Evolutionary conservation across 2,113 vertebrate species (phyloP).

Genomic region (Pongo abelii): DNA sequence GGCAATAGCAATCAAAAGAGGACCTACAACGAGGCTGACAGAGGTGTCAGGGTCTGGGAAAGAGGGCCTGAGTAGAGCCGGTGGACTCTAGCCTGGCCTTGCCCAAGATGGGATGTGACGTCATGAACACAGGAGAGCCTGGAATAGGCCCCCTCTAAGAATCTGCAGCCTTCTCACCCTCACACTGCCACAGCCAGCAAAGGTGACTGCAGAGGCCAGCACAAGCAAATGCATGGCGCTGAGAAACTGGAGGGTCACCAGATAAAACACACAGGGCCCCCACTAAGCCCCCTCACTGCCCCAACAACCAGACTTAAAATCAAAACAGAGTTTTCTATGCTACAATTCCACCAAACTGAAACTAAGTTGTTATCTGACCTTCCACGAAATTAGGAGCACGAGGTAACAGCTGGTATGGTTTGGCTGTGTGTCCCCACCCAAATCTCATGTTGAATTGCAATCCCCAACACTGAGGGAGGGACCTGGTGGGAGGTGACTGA

Average conservation of each 20-base stretch:
- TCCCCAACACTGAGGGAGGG: too few relatives aligned
- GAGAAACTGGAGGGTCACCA: background rate
- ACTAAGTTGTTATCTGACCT: background rate
- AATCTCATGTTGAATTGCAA: too few relatives aligned
- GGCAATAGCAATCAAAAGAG: background rate
- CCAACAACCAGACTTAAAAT: background rate
- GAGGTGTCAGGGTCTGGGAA: background rate
- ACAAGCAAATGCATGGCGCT: background rate
- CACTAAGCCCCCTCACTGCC: background rate
- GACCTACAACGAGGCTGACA: background rate
- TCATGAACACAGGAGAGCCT: background rate
- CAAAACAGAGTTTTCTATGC: background rate
- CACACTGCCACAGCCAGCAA: background rate
- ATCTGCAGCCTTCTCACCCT: background rate
- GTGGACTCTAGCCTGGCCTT: background rate
- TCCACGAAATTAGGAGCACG: background rate
- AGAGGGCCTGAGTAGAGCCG: background rate
- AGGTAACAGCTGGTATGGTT: background rate
- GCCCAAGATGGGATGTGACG: background rate
- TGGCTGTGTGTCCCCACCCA: too few relatives aligned
- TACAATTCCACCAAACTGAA: background rate
- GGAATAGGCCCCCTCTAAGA: background rate
- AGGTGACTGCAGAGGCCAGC: background rate
- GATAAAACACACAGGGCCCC: background rate
- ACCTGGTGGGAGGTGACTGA: too few relatives aligned